Evolutionary conservation across 2,888 invertebrate species (phyloP), one percentile per base, ranked within the genome.

Genomic region (Atherix ibis): DNA sequence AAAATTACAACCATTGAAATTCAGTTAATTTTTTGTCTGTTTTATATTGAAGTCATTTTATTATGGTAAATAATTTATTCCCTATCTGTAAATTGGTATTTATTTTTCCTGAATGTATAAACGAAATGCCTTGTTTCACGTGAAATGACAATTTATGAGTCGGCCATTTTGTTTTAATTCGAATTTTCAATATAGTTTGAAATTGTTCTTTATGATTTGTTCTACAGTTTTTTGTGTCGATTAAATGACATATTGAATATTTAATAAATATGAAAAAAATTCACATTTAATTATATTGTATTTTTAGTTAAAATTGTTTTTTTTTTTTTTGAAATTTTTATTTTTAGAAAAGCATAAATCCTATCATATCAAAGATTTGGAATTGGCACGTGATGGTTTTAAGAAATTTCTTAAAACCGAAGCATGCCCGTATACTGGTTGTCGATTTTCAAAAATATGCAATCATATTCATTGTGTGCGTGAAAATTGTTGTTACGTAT

Each of bases 341-440:
- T 27, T 29, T 22, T 4, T 68, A 94, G 95, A 97, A 64, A 97
- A 97, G 65, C 97, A 97, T 69, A 97, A 95, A 62, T 83, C 91
- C 3, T 95, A 95, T 56, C 97, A 97, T 62, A 84, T 94, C 53
- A 94, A 94, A 63, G 95, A 97, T 63, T 91, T 92, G 54, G 89
- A 94, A 44, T 66, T 97, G 30, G 82, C 85, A 26, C 76, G 87
- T 42, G 95, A 97, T 55, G 95, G 95, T 13, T 97, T 97, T 67
- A 95, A 94, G 63, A 97, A 97, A 60, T 97, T 92, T 62, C 85
- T 95, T 76, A 97, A 97, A 62, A 89, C 89, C 46, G 95, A 97
- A 53, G 71, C 76, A 1, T 97, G 97, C 48, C 81, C 83, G 0
- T 95, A 85, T 63, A 76, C 83, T 24, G 80, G 78, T 47, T 97